Conservation (phyloP, 2,113 vertebrate genomes). For the Aythya baeri region DNA sequence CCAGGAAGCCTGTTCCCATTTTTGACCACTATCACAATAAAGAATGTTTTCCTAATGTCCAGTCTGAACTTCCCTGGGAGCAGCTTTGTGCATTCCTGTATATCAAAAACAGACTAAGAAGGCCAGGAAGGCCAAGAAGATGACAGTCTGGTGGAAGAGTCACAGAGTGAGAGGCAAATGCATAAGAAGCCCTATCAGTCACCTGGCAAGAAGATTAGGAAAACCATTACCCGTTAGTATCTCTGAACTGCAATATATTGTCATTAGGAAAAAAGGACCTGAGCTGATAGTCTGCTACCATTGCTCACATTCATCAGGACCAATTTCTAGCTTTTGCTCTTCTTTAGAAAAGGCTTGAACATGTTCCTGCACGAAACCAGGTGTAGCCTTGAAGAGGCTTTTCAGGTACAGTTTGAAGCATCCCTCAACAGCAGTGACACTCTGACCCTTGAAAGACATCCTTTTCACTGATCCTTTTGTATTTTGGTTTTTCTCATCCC, state of each 20-base stretch:
- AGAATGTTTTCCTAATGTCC: neutral
- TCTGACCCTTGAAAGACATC: neutral
- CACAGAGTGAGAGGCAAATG: neutral
- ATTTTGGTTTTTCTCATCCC: neutral
- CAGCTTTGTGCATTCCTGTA: neutral
- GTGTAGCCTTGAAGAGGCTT: neutral
- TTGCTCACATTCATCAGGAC: neutral
- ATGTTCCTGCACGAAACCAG: neutral
- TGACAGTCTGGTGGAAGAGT: neutral
- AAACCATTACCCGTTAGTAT: neutral
- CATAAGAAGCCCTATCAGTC: neutral
- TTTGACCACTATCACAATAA: neutral
- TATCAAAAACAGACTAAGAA: neutral
- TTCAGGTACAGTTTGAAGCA: neutral
- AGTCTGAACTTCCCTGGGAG: neutral
- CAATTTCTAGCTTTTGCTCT: neutral
- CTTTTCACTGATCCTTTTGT: neutral
- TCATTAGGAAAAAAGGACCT: neutral
- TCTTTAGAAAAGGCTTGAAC: neutral
- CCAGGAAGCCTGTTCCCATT: neutral
- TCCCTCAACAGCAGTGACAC: neutral
- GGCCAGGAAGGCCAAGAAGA: neutral
- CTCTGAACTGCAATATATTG: neutral
- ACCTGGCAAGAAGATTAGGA: neutral
- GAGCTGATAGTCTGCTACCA: neutral